Evolutionary conservation across 2,797 vertebrate genomes (phyloP).

Genomic region (Enteromius argenteus): DNA sequence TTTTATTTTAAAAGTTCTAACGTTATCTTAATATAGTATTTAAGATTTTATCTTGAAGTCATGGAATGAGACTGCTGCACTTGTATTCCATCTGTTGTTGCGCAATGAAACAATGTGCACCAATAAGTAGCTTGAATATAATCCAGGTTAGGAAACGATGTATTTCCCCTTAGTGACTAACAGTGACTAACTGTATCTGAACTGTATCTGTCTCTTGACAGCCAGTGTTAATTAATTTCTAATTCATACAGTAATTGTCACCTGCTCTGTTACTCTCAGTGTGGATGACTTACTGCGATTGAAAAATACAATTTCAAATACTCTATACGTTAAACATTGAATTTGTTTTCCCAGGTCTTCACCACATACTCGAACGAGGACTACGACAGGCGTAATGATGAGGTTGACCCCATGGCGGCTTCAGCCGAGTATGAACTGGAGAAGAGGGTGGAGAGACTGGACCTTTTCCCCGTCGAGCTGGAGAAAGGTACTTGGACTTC

Average conservation of each 20-base stretch:
- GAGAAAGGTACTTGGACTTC: conserved; percentile 86
- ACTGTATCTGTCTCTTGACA: conserved; percentile 35
- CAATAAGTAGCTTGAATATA: neutral
- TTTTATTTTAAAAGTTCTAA: neutral
- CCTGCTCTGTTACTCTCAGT: neutral
- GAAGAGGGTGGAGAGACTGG: conserved; percentile 94
- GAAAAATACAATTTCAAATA: neutral
- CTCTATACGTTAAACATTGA: neutral
- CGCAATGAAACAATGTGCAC: neutral
- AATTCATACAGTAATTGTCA: conserved; percentile 10
- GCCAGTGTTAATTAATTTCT: conserved; percentile 51
- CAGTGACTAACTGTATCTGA: conserved; percentile 37
- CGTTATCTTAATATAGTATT: too few relatives aligned
- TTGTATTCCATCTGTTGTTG: neutral
- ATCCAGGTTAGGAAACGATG: neutral
- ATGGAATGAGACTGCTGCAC: neutral
- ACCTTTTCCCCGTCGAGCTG: conserved; percentile 95
- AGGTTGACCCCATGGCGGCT: conserved; percentile 97
- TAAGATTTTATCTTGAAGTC: neutral
- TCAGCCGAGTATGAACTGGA: conserved; percentile 97
- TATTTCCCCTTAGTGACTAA: too few relatives aligned
- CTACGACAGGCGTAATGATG: conserved; percentile 94
- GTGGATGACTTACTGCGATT: neutral
- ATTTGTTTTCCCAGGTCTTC: conserved; percentile 83
- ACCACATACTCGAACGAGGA: conserved; percentile 97